A percentile compares a stretch with the other conserved stretches of the same genome.
phyloP scores from a whole-genome alignment of 1,140 invertebrate species.

The Listronotus bonariensis region DNA sequence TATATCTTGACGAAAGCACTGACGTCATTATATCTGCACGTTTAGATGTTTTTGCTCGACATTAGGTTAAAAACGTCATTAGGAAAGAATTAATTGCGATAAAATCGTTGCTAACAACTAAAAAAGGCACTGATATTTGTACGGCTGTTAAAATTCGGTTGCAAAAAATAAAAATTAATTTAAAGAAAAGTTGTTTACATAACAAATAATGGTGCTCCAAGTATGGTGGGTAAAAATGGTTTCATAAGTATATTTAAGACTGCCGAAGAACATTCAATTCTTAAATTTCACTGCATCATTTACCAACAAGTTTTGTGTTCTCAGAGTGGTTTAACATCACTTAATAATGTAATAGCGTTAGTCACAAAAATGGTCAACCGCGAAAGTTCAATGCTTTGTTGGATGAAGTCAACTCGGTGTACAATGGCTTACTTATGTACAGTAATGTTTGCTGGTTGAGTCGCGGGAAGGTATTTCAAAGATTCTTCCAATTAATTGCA shows the following conservation, averaged over 20 bases:
- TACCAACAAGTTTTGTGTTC: too few relatives aligned
- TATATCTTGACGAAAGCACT: conserved; percentile 16
- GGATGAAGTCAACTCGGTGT: conserved; percentile 47
- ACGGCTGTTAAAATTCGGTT: conserved; percentile 15
- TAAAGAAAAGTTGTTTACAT: conserved; percentile 42
- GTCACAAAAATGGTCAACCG: too few relatives aligned
- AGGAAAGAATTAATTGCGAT: conserved; percentile 17
- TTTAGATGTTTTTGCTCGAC: conserved; percentile 15
- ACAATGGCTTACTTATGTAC: conserved; percentile 49
- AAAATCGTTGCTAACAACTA: conserved; percentile 18
- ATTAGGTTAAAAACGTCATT: conserved; percentile 13
- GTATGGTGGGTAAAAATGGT: too few relatives aligned
- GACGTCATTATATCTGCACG: conserved; percentile 7
- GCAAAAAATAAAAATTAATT: conserved; percentile 45
- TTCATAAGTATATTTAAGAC: too few relatives aligned
- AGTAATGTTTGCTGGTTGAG: conserved; percentile 52
- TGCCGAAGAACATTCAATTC: too few relatives aligned
- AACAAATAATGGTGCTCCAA: too few relatives aligned
- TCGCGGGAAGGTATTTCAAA: conserved; percentile 49
- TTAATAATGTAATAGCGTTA: too few relatives aligned
- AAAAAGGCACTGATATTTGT: conserved; percentile 15
- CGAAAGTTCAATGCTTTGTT: too few relatives aligned
- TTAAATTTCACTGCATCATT: too few relatives aligned
- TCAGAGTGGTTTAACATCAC: conserved; percentile 31
- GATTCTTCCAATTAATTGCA: conserved; percentile 35